Evolutionary conservation across 2,113 vertebrate genomes (phyloP).

Genomic region (Pteronura brasiliensis): DNA sequence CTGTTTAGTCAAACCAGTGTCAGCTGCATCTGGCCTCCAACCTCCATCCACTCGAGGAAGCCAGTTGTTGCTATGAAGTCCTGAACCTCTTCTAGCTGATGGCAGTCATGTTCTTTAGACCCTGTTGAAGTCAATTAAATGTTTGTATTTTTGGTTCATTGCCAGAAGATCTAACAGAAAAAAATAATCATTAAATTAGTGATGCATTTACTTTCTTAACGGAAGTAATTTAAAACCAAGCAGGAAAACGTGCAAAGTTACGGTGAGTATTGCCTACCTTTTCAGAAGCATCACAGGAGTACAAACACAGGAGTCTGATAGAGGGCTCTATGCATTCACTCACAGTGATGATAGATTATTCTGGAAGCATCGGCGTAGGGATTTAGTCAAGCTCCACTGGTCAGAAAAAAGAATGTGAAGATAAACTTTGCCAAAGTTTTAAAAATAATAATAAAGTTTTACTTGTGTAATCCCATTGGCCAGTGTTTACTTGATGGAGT

Average conservation of each 20-base stretch:
- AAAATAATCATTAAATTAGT: background rate
- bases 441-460: background rate
- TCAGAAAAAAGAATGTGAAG: background rate
- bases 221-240: background rate
- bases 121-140: conserved; percentile 1
- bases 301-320: background rate
- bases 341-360: background rate
- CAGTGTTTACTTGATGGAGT: background rate
- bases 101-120: background rate
- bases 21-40: background rate
- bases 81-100: background rate
- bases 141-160: background rate
- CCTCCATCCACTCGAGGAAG: background rate
- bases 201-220: background rate
- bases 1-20: background rate
- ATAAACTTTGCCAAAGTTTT: background rate
- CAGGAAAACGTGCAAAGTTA: background rate
- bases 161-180: background rate
- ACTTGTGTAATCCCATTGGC: background rate
- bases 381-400: background rate
- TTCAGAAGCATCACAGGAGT: background rate
- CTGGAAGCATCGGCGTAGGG: background rate
- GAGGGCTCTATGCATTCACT: background rate
- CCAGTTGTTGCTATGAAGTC: background rate
- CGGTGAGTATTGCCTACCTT: background rate